Evolutionary conservation across 1,140 invertebrate species (phyloP), one percentile per base, ranked within the genome.

Genomic region (Aphidius gifuensis): DNA sequence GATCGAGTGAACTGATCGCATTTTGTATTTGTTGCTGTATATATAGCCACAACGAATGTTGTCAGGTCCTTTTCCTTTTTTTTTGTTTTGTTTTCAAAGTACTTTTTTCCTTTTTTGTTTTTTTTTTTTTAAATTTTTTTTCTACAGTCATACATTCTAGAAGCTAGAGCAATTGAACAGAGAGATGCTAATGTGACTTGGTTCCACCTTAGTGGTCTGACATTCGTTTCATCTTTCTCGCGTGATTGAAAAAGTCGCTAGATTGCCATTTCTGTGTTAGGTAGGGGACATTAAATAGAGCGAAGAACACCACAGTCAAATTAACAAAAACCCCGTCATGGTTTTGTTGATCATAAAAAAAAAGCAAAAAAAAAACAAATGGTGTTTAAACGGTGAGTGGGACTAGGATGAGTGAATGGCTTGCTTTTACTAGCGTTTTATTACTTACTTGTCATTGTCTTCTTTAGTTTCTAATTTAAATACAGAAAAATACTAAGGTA

Each of bases 201-300:
- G 72, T 70, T 74, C 67, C 69, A 74, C 69, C 72, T 43, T 73
- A 72, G 53, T 62, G 58, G 57, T 50, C 65, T 67, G 59, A 55
- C 53, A 55, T n/a, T 42, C 8, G 53, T 62, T 61, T 62, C 59
- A 66, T 69, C 54, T 64, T 60, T 58, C 54, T 64, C 60, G 64
- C 60, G 40, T 16, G 23, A 6, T 42, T 47, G 44, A 53, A 57
- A 61, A 49, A 57, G 56, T 39, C 49, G 43, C 47, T n/a, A 16
- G 48, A 56, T 44, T 5, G 49, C 9, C 9, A 49, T 16, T 40
- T 32, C 40, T 59, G 58, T 42, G 11, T n/a, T 40, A 64, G 64
- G 77, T 74, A 75, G 73, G 75, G 71, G 69, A 74, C 71, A 73
- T 79, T 79, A 81, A 81, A 81, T 81, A 80, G 80, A 81, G 80